These are phyloP conservation scores for Pelodytes ibericus DNA, from an alignment of 2,797 vertebrate species.

Conservation along the genomic window DNA sequence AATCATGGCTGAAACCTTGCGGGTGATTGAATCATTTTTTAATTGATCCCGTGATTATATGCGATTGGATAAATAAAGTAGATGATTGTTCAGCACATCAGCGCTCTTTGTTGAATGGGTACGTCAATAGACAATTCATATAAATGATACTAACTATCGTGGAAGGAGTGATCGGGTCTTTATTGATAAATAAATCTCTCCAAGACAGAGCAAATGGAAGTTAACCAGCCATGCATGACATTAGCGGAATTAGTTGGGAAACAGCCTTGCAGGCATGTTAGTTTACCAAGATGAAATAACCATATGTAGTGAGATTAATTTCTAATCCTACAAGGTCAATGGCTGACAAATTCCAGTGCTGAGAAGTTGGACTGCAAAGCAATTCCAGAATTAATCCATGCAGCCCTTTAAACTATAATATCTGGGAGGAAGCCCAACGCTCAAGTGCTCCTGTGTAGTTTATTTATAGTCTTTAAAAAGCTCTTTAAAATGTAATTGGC, in stretches of 20 bases:
- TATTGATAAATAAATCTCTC: constrained; percentile 78
- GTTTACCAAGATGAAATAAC: constrained; percentile 44
- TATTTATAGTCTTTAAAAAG: neutral
- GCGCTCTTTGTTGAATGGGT: constrained; percentile 65
- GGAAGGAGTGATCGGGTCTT: constrained; percentile 72
- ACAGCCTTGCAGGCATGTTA: constrained; percentile 58
- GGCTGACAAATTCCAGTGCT: neutral
- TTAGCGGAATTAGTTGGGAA: constrained; percentile 67
- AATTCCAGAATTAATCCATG: neutral
- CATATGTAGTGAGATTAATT: constrained; percentile 50
- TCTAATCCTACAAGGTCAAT: constrained; percentile 50
- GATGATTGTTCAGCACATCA: constrained; percentile 71
- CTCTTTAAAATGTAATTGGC: neutral
- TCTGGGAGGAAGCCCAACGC: neutral
- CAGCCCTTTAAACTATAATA: neutral
- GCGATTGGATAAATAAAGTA: constrained; percentile 66
- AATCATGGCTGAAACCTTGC: neutral
- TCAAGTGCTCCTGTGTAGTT: neutral
- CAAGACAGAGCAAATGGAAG: constrained; percentile 75
- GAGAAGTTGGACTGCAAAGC: neutral
- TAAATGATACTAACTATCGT: constrained; percentile 74
- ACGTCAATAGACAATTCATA: constrained; percentile 72
- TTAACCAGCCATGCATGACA: constrained; percentile 77
- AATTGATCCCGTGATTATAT: constrained; percentile 62
- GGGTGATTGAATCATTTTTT: constrained; percentile 61